Evolutionary conservation across 92 coral and sea anemone genomes (phyloP), one percentile per base, ranked within the genome.

Genomic region (Zoanthus solanderi): DNA sequence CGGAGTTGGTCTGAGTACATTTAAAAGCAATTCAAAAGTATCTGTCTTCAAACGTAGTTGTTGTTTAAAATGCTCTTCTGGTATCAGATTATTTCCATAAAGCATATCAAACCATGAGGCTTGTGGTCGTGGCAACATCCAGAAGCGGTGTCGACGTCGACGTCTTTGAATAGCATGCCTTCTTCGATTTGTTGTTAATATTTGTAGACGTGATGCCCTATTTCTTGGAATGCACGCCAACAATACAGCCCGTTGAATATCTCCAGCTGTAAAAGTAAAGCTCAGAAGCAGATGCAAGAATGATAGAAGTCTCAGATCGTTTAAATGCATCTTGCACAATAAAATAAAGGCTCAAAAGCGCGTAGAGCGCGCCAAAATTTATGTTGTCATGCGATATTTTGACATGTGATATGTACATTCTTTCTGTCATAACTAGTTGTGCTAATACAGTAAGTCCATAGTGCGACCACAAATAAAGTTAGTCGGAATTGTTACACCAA

Each of bases 261-360:
- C 74, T 68, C 74, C 74, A 29, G 74, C 74, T 68, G 74, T 68
- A 68, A 68, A 68, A 68, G 74, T 23, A 68, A 58, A 58, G 65
- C 65, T 58, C 65, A 58, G 65, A 58, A 58, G 23, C 65, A 58
- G 65, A 58, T 58, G 12, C 65, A 58, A 14, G 65, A 58, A 58
- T 60, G 42, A 37, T 37, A 37, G 42, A 37, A 4, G 42, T 37
- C 42, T 37, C 42, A 37, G 42, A 37, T 37, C 42, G 42, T 37
- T 37, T 37, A 37, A 37, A 37, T 37, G 42, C 42, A 37, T 37
- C 42, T 37, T 37, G 42, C 42, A 37, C 42, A 37, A 37, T 37
- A 4, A 37, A 37, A 37, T 37, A 37, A 37, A n/a, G n/a, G n/a
- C n/a, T n/a, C n/a, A n/a, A n/a, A n/a, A n/a, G n/a, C n/a, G n/a